These are phyloP conservation scores for Xenops minutus DNA, from an alignment of 2,797 vertebrate species.

Conservation along the genomic window DNA sequence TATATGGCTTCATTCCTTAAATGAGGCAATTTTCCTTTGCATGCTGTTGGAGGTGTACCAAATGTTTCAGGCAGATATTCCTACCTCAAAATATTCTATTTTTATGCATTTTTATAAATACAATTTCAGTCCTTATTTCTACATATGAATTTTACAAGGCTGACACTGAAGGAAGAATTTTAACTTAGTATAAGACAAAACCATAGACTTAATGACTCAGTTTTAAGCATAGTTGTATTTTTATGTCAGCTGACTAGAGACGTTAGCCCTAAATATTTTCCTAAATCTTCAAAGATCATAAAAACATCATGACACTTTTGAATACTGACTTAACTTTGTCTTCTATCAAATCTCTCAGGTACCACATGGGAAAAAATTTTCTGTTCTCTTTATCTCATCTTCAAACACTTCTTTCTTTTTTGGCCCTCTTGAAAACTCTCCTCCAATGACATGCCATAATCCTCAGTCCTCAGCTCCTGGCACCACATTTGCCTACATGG, in stretches of 20 bases:
- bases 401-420: background rate
- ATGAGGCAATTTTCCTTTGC: background rate
- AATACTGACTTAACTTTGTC: background rate
- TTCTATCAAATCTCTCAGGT: background rate
- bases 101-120: background rate
- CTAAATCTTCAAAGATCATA: background rate
- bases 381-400: background rate
- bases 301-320: background rate
- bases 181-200: background rate
- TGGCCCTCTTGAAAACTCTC: background rate
- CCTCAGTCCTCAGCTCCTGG: background rate
- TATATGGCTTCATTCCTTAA: background rate
- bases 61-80: background rate
- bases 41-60: background rate
- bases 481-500: fast-evolving
- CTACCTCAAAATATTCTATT: background rate
- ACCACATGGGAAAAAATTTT: background rate
- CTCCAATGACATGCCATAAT: background rate
- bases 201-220: background rate
- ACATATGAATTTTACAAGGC: background rate
- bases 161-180: background rate
- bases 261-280: background rate
- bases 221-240: background rate
- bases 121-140: background rate
- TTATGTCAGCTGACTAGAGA: background rate